Base-by-base conservation (phyloP, 2,888 invertebrate genomes). In the Eretmocerus hayati region DNA sequence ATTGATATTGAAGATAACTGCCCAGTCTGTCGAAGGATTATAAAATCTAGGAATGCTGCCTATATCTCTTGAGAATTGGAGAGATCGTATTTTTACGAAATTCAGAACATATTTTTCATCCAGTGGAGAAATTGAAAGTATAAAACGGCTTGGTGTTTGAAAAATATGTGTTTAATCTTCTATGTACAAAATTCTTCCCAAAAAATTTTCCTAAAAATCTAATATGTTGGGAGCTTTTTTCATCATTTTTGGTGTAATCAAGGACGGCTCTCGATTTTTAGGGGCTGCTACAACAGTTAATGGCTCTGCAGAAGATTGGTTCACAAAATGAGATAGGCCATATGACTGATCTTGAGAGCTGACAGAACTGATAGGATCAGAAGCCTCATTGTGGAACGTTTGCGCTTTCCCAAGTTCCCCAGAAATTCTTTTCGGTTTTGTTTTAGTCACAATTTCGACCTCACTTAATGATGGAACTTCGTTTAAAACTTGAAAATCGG, bases 11-110 rank as follows among this genome's bases (percentile, higher is more conserved):
- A 72, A 15, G 8, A 9, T 39, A 71, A 71, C 42, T 93, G 93
- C 62, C 93, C 93, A 0, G 79, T 92, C 23, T 93, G 93, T 71
- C 76, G 91, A 57, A 75, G 80, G 56, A 64, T 65, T 52, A 87
- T 91, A 53, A 75, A 77, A 23, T 79, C 81, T 42, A 83, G 83
- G 71, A 79, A 84, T 22, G 84, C 87, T 1, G 87, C 88, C 18
- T 90, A 87, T 64, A 85, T 88, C 55, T 77, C 83, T 48, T 87
- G 48, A 66, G n/a, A 41, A 47, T 26, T 48, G 15, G 30, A 46
- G 22, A 16, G 19, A 16, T 33, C n/a, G n/a, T n/a, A 42, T 41
- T n/a, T 54, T 48, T 38, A 42, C 49, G 41, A 46, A 42, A 48
- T 42, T 30, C 40, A 49, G 39, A 23, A 13, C 50, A 46, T 48